These are phyloP conservation scores for Sebastes aleutianus DNA, from an alignment of 2,797 vertebrate genomes.

Conservation along the genomic window DNA sequence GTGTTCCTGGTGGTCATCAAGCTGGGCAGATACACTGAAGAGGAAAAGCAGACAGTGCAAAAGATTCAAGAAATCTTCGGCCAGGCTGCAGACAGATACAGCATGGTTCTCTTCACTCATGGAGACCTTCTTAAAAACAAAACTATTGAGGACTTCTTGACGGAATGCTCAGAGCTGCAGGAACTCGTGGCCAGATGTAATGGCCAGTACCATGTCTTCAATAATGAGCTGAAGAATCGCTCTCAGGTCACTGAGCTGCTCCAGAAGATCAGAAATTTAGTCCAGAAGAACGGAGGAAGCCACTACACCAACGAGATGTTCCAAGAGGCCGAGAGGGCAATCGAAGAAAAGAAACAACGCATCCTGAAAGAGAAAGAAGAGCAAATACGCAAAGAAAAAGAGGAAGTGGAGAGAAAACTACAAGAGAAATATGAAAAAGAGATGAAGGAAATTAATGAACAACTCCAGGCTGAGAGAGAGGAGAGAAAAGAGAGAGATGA, in stretches of 20 bases:
- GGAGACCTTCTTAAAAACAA: not conserved
- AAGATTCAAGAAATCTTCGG: not conserved
- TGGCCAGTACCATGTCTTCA: conserved; percentile 18
- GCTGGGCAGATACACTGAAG: not conserved
- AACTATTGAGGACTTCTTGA: not conserved
- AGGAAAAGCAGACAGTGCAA: conserved; percentile 5
- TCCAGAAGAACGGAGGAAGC: conserved; percentile 12
- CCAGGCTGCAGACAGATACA: conserved; percentile 14
- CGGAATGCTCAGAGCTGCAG: not conserved
- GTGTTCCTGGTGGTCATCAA: conserved; percentile 15
- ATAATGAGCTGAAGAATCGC: not conserved
- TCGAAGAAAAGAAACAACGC: not conserved
- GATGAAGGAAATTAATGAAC: not conserved
- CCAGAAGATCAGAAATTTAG: conserved; percentile 16
- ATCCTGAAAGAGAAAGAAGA: conserved; percentile 12
- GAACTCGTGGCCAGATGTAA: not conserved
- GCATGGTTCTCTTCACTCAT: conserved; percentile 34
- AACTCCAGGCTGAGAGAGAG: not conserved
- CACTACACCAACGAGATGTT: conserved; percentile 40
- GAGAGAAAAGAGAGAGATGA: too few relatives aligned
- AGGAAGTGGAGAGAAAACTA: not conserved
- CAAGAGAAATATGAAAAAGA: not conserved
- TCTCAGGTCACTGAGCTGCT: conserved; percentile 22
- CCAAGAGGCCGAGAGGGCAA: not conserved
- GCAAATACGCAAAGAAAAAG: not conserved